phyloP scores from a whole-genome alignment of 2,888 invertebrate species.

The Phalera bucephala region DNA sequence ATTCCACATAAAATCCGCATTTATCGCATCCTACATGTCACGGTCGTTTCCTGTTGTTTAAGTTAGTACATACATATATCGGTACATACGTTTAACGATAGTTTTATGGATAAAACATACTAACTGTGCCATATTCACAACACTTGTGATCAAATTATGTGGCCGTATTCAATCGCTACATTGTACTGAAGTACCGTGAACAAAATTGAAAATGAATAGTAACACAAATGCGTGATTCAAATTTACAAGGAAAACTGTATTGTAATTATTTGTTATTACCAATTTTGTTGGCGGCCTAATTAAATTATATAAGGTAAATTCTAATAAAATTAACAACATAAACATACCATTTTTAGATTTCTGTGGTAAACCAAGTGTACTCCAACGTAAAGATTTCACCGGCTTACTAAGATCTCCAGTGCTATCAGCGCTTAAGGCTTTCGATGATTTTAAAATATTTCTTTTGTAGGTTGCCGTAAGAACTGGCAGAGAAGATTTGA shows the following conservation, averaged over 20 bases:
- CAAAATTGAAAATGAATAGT: background rate
- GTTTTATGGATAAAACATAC: no score
- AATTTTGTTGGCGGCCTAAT: no score
- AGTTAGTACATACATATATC: slow-evolving; percentile 15
- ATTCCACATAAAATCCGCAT: slow-evolving; percentile 59
- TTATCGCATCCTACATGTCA: slow-evolving; percentile 68
- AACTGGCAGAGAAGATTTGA: slow-evolving; percentile 48
- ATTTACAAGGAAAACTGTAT: slow-evolving; percentile 10
- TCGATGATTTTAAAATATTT: slow-evolving; percentile 43
- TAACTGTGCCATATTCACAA: slow-evolving; percentile 32
- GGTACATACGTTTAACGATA: slow-evolving; percentile 47
- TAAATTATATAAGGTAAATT: no score
- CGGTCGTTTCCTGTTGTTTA: slow-evolving; percentile 68
- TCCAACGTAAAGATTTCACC: slow-evolving; percentile 59
- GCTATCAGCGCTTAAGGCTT: slow-evolving; percentile 44
- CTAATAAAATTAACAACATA: no score
- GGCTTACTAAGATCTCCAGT: slow-evolving; percentile 37
- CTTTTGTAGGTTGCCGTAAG: slow-evolving; percentile 35
- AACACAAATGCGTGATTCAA: background rate
- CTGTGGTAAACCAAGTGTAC: slow-evolving; percentile 51
- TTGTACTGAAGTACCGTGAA: background rate
- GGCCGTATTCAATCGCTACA: background rate
- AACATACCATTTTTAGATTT: slow-evolving; percentile 42
- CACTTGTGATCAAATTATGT: slow-evolving; percentile 36
- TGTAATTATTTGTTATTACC: background rate